Base-by-base conservation (phyloP, 2,113 vertebrate species). In the Boulengeromyrus knoepffleri region DNA sequence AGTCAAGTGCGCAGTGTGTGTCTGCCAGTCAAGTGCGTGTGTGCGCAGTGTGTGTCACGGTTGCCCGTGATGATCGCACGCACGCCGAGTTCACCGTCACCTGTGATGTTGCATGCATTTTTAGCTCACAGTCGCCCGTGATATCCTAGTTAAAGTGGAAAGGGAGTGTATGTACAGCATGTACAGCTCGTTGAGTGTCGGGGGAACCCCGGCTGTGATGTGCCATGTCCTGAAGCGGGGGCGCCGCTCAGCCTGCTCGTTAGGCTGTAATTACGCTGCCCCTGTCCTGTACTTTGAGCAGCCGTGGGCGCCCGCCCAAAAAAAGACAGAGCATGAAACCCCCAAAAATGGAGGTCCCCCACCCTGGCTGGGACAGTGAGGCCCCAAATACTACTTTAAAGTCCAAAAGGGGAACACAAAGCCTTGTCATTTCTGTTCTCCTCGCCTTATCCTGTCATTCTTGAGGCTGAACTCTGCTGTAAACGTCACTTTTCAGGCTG, bases 401-500 rank as follows among this genome's bases (percentile, higher is more conserved):
- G 77, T 87, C 87, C 85, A 77, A 83, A 89, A 88, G 39, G 90
- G 89, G 74, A 74, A 47, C 46, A 62, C 50, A 42, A 39, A 50
- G 50, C 52, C 90, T 90, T 90, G 88, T 89, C 74, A 91, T 91
- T 85, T 89, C 24, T 84, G 9, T 66, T 53, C 50, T 9, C 6
- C 47, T 85, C 83, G 77, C 45, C 31, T 83, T 83, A 52, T 87
- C 42, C 36, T 89, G 27, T 77, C 17, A 49, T 77, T 46, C 21
- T 0, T 4, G 56, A 24, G 56, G 31, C 5, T 17, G 21, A 45
- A 31, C 15, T 6, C 53, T 46, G n/a, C 2, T 21, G 19, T 66
- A 27, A 49, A 50, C 19, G n/a, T 70, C 42, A 50, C 27, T 15
- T 46, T 49, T 45, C 88, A 95, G 95, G 19, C 8, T 89, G 91